These are phyloP conservation scores for Tetranychus urticae DNA, from an alignment of 1,140 invertebrate species.

Conservation along the genomic window DNA sequence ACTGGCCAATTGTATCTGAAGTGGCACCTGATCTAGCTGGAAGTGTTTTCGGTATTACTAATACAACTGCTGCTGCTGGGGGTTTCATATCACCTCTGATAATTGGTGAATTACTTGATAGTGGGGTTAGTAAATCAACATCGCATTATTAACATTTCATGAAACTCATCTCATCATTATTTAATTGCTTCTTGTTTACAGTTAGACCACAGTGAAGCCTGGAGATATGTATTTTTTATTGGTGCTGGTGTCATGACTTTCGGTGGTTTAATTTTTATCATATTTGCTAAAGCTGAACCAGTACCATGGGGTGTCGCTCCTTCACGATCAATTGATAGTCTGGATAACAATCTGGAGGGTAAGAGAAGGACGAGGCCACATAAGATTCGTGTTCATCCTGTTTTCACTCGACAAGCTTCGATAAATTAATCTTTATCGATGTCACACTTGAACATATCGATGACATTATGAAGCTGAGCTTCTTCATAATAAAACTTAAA, in stretches of 20 bases:
- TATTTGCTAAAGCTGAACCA: background rate
- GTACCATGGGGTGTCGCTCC: background rate
- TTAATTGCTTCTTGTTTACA: too few species aligned
- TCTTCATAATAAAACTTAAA: background rate
- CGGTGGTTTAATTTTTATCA: too few species aligned
- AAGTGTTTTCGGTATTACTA: constrained; percentile 2
- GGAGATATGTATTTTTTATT: too few species aligned
- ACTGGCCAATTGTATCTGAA: constrained; percentile 8
- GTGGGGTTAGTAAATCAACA: background rate
- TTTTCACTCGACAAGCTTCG: background rate
- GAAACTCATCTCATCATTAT: too few species aligned
- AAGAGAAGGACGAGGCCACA: background rate
- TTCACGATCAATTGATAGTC: background rate
- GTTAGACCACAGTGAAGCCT: too few species aligned
- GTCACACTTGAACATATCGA: too few species aligned
- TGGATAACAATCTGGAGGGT: background rate
- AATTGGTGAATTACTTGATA: background rate
- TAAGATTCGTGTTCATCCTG: too few species aligned
- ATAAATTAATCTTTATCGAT: too few species aligned
- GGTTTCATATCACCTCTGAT: constrained; percentile 1
- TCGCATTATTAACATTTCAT: too few species aligned
- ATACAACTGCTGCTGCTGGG: background rate
- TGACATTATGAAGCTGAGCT: too few species aligned
- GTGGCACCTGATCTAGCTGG: constrained; percentile 5
- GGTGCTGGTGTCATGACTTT: too few species aligned